Conservation (phyloP, 2,888 invertebrate species). For the Petrolisthes manimaculis region DNA sequence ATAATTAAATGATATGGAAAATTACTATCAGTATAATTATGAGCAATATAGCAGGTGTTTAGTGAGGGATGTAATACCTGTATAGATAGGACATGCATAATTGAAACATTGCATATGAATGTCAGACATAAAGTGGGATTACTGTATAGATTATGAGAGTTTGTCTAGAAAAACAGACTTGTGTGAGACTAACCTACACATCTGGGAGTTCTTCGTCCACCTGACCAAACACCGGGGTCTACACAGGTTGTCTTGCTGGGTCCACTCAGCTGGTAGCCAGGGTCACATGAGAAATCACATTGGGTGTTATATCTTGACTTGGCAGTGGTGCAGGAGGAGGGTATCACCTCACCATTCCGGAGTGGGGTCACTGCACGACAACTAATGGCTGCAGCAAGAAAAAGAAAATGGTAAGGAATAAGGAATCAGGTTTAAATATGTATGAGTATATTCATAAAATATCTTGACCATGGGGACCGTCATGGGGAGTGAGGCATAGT, state of each 20-base stretch:
- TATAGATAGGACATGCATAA: too few relatives aligned
- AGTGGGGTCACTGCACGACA: constrained; percentile 74
- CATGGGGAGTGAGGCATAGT: not conserved
- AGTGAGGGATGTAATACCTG: too few relatives aligned
- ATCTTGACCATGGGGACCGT: too few relatives aligned
- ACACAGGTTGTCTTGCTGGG: constrained; percentile 72
- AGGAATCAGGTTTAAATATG: too few relatives aligned
- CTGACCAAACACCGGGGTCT: constrained; percentile 75
- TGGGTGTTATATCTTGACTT: constrained; percentile 75
- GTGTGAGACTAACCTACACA: constrained; percentile 72
- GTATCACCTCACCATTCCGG: constrained; percentile 74
- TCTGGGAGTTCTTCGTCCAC: constrained; percentile 71
- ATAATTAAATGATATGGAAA: too few relatives aligned
- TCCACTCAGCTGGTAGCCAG: constrained; percentile 76
- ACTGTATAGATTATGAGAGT: too few relatives aligned
- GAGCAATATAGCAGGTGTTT: too few relatives aligned
- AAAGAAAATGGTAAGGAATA: too few relatives aligned
- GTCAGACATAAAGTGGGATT: too few relatives aligned
- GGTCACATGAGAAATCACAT: constrained; percentile 75
- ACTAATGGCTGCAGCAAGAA: constrained; percentile 69
- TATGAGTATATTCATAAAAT: too few relatives aligned
- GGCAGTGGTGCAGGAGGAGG: constrained; percentile 73
- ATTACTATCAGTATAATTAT: too few relatives aligned
- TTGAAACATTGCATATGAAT: too few relatives aligned
- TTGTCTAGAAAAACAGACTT: not conserved